Conservation (phyloP, 2,797 vertebrate species). For the Clarias laeviceps region DNA sequence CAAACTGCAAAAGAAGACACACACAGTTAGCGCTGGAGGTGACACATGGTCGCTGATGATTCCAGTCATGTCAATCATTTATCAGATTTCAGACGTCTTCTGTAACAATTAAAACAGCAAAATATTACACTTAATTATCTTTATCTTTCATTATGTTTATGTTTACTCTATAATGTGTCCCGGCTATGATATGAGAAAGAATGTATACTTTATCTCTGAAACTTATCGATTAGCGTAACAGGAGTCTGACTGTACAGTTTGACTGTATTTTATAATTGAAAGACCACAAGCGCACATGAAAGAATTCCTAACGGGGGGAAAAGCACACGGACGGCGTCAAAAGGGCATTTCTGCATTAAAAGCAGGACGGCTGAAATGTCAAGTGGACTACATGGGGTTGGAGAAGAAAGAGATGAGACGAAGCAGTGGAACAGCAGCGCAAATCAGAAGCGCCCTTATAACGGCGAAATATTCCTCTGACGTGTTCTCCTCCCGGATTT, state of each 20-base stretch:
- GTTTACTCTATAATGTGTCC: neutral
- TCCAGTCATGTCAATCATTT: neutral
- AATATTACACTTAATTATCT: neutral
- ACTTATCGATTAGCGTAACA: neutral
- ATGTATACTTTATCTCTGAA: neutral
- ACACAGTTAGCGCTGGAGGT: neutral
- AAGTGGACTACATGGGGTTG: constrained; percentile 12
- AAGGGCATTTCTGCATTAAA: constrained; percentile 11
- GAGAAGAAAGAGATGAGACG: neutral
- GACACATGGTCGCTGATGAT: neutral
- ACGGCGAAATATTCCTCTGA: neutral
- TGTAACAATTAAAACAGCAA: neutral
- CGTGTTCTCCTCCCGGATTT: neutral
- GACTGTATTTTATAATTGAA: constrained; percentile 6
- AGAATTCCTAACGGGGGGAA: neutral
- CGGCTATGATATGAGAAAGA: neutral
- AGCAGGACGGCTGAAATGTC: constrained; percentile 14
- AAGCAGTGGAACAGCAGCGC: neutral
- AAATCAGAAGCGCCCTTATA: neutral
- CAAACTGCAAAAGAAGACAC: constrained; percentile 21
- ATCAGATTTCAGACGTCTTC: neutral
- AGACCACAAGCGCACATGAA: neutral
- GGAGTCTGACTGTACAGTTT: neutral
- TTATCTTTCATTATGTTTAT: neutral
- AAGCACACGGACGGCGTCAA: neutral